Conservation (phyloP, 1,140 invertebrate genomes). For the Phymorhynchus buccinoides region DNA sequence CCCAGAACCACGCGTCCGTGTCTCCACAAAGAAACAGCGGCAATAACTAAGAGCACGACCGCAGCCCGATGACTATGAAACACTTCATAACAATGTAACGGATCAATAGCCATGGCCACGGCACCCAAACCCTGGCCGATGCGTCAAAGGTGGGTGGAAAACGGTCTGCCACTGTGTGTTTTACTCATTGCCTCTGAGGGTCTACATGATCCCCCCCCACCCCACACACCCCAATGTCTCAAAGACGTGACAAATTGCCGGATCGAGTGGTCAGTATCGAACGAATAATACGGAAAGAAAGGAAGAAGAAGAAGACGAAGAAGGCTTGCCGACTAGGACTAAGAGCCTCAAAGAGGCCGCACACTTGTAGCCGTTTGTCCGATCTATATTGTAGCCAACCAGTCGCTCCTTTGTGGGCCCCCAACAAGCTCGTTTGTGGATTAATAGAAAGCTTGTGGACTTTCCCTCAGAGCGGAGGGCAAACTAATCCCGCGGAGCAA, state of each 20-base stretch:
- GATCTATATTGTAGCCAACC: not conserved
- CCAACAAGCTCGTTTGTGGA: conserved; percentile 4
- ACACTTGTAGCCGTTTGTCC: not conserved
- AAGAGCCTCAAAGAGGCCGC: not conserved
- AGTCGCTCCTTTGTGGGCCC: not conserved
- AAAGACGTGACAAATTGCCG: conserved; percentile 3
- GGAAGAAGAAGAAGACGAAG: no score
- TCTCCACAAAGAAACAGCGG: no score
- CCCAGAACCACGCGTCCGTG: not conserved
- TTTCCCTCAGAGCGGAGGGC: not conserved
- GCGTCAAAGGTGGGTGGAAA: not conserved
- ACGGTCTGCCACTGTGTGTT: not conserved
- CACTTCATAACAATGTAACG: not conserved
- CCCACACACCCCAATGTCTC: not conserved
- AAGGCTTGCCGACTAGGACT: no score
- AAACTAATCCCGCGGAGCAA: conserved; percentile 7
- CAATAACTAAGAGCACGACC: not conserved
- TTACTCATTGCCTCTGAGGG: not conserved
- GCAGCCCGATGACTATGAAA: conserved; percentile 1
- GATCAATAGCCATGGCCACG: not conserved
- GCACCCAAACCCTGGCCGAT: not conserved
- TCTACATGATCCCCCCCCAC: not conserved
- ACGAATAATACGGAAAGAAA: no score
- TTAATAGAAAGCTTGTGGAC: not conserved
- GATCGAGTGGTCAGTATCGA: not conserved